Evolutionary conservation across 2,797 vertebrate species (phyloP).

Genomic region (Lutjanus campechanus): DNA sequence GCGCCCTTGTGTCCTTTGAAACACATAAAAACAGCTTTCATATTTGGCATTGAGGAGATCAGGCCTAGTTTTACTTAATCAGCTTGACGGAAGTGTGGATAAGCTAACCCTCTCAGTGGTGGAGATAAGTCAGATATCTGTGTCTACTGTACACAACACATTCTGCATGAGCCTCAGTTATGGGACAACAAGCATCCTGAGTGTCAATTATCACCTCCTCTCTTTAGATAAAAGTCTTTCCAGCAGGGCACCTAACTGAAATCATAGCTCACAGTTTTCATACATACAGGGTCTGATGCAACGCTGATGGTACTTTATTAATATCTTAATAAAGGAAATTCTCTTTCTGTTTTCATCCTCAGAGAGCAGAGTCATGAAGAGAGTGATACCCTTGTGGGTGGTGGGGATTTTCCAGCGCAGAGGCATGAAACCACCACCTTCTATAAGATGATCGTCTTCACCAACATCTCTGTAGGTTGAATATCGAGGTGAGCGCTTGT

Average conservation of each 20-base stretch:
- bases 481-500: too few species aligned
- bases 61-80: not conserved
- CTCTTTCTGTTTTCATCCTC: not conserved
- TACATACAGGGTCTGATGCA: not conserved
- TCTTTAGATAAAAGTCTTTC: slow-evolving; percentile 15
- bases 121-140: slow-evolving; percentile 6
- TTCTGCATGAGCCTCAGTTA: slow-evolving; percentile 5
- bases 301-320: not conserved
- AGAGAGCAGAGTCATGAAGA: not conserved
- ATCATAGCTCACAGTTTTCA: not conserved
- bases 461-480: not conserved
- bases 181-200: not conserved
- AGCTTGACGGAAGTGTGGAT: not conserved
- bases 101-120: not conserved
- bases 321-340: not conserved
- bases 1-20: not conserved
- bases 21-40: not conserved
- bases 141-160: slow-evolving; percentile 6
- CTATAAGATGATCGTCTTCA: not conserved
- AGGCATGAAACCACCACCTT: not conserved
- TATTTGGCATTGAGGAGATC: not conserved
- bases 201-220: slow-evolving; percentile 15
- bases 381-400: not conserved
- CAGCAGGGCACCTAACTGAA: not conserved
- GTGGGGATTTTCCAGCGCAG: not conserved